These are phyloP conservation scores for Nephrotoma flavescens DNA, from an alignment of 2,888 invertebrate species.

Conservation along the genomic window DNA sequence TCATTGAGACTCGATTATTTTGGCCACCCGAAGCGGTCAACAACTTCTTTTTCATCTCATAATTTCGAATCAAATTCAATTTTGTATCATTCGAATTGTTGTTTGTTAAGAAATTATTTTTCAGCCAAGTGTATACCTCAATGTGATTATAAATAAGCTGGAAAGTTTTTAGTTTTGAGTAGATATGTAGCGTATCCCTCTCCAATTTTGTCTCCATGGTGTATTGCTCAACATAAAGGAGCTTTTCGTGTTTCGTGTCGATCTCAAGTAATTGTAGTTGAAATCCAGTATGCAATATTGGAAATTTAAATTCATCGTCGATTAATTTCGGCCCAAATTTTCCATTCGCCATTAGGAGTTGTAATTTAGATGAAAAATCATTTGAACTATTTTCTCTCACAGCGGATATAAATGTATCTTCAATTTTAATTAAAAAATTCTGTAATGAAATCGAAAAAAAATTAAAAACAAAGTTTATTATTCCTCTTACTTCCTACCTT, in stretches of 20 bases:
- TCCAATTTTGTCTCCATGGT: constrained; percentile 51
- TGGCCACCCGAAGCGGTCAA: neutral
- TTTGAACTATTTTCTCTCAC: constrained; percentile 52
- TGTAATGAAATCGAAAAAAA: constrained; percentile 26
- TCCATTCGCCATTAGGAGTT: constrained; percentile 47
- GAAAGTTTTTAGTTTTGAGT: constrained; percentile 52
- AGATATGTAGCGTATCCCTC: constrained; percentile 47
- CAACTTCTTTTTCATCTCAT: neutral
- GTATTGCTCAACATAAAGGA: constrained; percentile 39
- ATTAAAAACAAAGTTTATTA: no score
- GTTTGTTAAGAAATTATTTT: constrained; percentile 36
- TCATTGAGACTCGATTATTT: constrained; percentile 10
- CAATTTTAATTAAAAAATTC: constrained; percentile 60
- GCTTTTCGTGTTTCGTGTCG: constrained; percentile 40
- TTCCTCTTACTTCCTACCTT: constrained; percentile 38
- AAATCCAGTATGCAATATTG: constrained; percentile 46
- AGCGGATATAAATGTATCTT: constrained; percentile 52
- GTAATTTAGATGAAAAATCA: constrained; percentile 53
- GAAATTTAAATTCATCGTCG: constrained; percentile 30
- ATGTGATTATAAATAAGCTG: constrained; percentile 52
- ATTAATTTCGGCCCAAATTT: constrained; percentile 38
- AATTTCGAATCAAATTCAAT: constrained; percentile 4
- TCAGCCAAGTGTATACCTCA: constrained; percentile 41
- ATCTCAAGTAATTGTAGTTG: constrained; percentile 48
- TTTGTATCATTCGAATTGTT: neutral